A percentile compares a stretch with the other conserved stretches of the same genome.
These are phyloP conservation scores for Lemur catta DNA, from an alignment of 2,797 vertebrate species.

Conservation along the genomic window DNA sequence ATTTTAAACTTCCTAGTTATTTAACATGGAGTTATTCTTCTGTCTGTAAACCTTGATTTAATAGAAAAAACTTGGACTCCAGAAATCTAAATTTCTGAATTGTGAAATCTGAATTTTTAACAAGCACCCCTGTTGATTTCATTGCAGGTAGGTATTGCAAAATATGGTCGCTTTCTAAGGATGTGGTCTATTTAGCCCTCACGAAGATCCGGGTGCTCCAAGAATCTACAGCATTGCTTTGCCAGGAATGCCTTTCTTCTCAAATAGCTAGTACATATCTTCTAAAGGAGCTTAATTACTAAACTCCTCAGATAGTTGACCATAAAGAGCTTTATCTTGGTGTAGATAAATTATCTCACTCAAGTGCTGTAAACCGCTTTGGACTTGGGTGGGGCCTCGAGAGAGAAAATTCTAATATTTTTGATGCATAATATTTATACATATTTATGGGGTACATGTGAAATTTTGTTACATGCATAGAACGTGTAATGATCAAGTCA, in stretches of 20 bases:
- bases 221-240: not conserved
- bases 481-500: not conserved
- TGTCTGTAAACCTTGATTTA: not conserved
- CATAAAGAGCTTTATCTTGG: not conserved
- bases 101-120: not conserved
- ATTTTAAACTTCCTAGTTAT: not conserved
- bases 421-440: not conserved
- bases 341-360: not conserved
- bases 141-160: not conserved
- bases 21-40: not conserved
- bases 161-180: not conserved
- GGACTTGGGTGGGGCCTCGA: not conserved
- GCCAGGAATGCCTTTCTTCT: not conserved
- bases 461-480: not conserved
- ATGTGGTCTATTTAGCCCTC: not conserved
- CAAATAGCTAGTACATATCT: not conserved
- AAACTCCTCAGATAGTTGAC: not conserved
- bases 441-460: not conserved
- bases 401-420: not conserved
- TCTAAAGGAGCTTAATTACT: conserved; percentile 26
- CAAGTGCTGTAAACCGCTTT: not conserved
- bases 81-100: not conserved
- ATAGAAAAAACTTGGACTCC: not conserved
- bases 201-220: not conserved
- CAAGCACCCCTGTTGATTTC: not conserved